Evolutionary conservation across 2,113 vertebrate genomes (phyloP), one percentile per base, ranked within the genome.

Genomic region (Arvicanthis niloticus): DNA sequence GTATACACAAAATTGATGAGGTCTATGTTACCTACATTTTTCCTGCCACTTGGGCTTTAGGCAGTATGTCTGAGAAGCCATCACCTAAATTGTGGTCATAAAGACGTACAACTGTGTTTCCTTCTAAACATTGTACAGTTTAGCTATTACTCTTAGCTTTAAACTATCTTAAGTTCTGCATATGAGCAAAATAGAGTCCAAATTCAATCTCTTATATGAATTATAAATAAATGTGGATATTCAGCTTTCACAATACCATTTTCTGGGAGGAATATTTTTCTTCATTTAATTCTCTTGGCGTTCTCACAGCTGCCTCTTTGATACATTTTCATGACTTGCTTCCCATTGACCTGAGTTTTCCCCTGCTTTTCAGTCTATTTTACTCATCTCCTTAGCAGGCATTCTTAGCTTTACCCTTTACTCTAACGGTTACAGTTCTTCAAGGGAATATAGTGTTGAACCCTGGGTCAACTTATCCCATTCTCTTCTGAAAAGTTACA

Each of bases 101-200:
- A 68, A 91, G 42, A 76, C 34, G 19, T 95, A 42, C n/a, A 15
- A 7, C 68, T n/a, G 0, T 91, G 73, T 62, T 85, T 93, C 60
- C 90, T 94, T 91, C 80, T 65, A 88, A 19, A 17, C 34, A 56
- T n/a, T 96, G 88, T 85, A 45, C 17, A 53, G 3, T 67, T 73
- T 91, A 60, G 67, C 67, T 88, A 12, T 87, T 62, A 16, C 73
- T 37, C 70, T 92, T 68, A 78, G 65, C 56, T 94, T 96, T 80
- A 16, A 65, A 72, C 24, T 51, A 58, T 34, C 93, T 75, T 96
- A 48, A 86, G 40, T 92, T 92, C 78, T 94, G 7, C 31, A 78
- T 53, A 19, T 75, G 48, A 77, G 0, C 75, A 51, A 90, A 17
- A 3, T 22, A 37, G 40, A 26, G 40, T 60, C 76, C 65, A 67